Evolutionary conservation across 2,113 vertebrate genomes (phyloP).

Genomic region (Chloebia gouldiae): DNA sequence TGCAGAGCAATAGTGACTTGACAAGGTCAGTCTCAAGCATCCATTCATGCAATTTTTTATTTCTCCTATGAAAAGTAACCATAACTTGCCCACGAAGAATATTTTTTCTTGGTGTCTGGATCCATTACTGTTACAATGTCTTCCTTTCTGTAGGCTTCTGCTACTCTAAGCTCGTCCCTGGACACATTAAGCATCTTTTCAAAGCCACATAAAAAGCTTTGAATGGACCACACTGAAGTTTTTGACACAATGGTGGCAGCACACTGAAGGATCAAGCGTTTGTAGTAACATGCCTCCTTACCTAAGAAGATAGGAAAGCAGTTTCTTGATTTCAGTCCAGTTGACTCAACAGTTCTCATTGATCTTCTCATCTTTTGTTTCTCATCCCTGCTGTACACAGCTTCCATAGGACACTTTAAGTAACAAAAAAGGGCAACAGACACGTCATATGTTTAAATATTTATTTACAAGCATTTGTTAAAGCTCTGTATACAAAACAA

Average conservation of each 20-base stretch:
- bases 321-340: neutral
- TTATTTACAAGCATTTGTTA: neutral
- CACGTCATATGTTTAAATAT: neutral
- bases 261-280: neutral
- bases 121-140: neutral
- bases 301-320: neutral
- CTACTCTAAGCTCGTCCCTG: neutral
- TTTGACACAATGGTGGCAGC: neutral
- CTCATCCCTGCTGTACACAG: neutral
- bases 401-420: neutral
- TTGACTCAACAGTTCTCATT: neutral
- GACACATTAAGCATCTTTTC: neutral
- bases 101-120: neutral
- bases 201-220: neutral
- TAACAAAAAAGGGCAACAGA: neutral
- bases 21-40: neutral
- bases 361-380: neutral
- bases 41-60: neutral
- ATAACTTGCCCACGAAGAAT: neutral
- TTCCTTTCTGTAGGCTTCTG: neutral
- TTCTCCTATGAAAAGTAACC: neutral
- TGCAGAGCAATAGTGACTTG: neutral
- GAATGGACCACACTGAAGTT: neutral
- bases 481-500: neutral
- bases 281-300: neutral